A percentile compares a stretch with the other conserved stretches of the same genome.
These are phyloP conservation scores for Parnassius orleans DNA, from an alignment of 2,888 invertebrate genomes.

Conservation along the genomic window DNA sequence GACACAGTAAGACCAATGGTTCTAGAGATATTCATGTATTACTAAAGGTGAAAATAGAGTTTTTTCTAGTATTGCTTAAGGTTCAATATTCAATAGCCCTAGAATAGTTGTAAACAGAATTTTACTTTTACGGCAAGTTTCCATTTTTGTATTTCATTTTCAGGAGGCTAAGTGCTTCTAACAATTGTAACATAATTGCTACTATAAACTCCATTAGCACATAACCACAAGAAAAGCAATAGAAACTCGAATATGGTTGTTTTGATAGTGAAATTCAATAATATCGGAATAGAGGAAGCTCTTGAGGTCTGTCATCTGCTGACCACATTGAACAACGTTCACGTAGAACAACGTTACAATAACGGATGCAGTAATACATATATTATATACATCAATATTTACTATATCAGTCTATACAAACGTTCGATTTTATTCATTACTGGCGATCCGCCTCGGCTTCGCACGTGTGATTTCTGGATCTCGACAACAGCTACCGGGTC, in stretches of 20 bases:
- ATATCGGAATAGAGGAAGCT: slow-evolving; percentile 36
- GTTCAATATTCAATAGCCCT: neutral
- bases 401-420: neutral
- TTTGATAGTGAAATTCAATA: slow-evolving; percentile 53
- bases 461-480: too few relatives aligned
- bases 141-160: neutral
- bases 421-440: too few relatives aligned
- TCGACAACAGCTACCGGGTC: too few relatives aligned
- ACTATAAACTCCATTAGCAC: slow-evolving; percentile 43
- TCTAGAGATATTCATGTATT: neutral
- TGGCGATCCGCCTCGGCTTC: too few relatives aligned
- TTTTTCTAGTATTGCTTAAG: neutral
- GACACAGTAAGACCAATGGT: neutral
- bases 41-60: neutral
- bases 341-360: neutral
- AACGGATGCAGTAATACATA: neutral
- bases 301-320: slow-evolving; percentile 32
- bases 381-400: neutral
- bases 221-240: slow-evolving; percentile 38
- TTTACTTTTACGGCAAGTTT: neutral
- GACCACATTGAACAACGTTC: neutral
- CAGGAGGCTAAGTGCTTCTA: slow-evolving; percentile 22
- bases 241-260: slow-evolving; percentile 40
- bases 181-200: slow-evolving; percentile 36
- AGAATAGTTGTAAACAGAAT: neutral